These are phyloP conservation scores for Ramphastos sulfuratus DNA, from an alignment of 2,113 vertebrate genomes.

Conservation along the genomic window DNA sequence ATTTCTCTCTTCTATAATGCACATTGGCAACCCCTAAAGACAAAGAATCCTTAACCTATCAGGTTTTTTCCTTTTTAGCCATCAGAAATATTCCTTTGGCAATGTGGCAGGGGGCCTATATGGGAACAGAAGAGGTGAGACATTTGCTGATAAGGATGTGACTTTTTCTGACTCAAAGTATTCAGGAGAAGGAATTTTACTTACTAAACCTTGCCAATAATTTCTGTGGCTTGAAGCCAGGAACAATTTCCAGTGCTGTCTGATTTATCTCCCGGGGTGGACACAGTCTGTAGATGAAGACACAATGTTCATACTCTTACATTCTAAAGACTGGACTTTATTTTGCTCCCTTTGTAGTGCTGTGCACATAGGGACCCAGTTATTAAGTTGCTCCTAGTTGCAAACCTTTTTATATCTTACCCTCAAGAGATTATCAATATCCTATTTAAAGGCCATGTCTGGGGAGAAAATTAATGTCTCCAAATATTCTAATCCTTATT, in stretches of 20 bases:
- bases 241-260: neutral
- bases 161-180: neutral
- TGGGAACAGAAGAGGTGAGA: neutral
- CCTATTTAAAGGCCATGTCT: neutral
- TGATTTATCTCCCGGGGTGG: neutral
- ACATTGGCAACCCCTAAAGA: neutral
- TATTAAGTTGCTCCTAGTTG: neutral
- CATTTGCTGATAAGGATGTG: neutral
- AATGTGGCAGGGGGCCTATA: neutral
- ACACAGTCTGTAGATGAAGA: neutral
- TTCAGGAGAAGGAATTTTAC: neutral
- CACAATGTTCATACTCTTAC: neutral
- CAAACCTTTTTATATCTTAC: neutral
- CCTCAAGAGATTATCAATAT: neutral
- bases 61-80: neutral
- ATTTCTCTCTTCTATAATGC: neutral
- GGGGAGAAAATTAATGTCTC: neutral
- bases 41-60: neutral
- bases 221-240: constrained; percentile 19
- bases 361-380: neutral
- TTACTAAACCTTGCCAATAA: constrained; percentile 11
- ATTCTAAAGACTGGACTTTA: neutral
- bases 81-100: neutral
- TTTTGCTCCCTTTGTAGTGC: neutral
- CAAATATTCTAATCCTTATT: neutral